A percentile compares a stretch with the other conserved stretches of the same genome.
These are phyloP conservation scores for Gorsachius magnificus DNA, from an alignment of 2,797 vertebrate genomes.

Conservation along the genomic window DNA sequence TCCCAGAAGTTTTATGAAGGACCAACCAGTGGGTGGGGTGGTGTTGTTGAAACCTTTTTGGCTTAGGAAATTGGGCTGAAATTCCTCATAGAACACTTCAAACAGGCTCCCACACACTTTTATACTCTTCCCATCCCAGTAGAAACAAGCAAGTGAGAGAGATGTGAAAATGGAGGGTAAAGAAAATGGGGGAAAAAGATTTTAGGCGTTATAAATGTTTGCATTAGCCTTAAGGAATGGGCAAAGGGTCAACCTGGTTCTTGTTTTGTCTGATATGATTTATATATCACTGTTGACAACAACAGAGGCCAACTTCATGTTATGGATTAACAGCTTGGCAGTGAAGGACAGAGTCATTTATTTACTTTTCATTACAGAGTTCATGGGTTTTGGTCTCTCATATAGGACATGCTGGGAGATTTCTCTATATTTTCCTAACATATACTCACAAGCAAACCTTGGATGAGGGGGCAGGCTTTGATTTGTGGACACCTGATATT, in stretches of 20 bases:
- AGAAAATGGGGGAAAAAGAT: rapidly evolving
- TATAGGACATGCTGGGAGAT: neutral
- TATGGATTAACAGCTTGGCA: constrained; percentile 44
- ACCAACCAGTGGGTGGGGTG: neutral
- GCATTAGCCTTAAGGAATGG: neutral
- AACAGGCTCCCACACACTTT: neutral
- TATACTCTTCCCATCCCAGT: neutral
- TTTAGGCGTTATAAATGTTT: neutral
- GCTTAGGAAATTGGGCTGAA: neutral
- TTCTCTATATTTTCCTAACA: neutral
- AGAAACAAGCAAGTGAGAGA: neutral
- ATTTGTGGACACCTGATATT: constrained; percentile 26
- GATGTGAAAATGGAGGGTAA: neutral
- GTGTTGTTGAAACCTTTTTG: neutral
- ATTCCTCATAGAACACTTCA: neutral
- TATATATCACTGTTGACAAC: constrained; percentile 16
- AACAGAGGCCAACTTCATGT: neutral
- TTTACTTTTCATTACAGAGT: constrained; percentile 48
- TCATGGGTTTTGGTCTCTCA: neutral
- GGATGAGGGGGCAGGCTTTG: neutral
- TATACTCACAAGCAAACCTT: neutral
- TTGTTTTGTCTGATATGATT: constrained; percentile 14
- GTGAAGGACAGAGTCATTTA: constrained; percentile 44
- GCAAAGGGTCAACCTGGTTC: neutral
- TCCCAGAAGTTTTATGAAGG: neutral